Conservation (phyloP, 2,888 invertebrate species). For the Lingula anatina region DNA sequence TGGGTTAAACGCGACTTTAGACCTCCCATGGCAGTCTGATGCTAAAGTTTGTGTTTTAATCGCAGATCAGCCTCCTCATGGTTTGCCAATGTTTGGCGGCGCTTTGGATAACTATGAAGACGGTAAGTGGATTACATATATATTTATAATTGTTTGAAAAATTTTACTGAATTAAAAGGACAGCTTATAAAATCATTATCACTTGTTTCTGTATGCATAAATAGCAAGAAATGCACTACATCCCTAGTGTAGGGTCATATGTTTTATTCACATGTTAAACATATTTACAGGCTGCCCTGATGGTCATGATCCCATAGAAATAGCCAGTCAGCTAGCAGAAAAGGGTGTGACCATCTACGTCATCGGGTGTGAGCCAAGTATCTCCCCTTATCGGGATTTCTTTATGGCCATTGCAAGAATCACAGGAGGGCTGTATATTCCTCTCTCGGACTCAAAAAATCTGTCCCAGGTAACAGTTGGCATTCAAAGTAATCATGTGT, state of each 20-base stretch:
- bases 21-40: neutral
- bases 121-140: no score
- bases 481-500: no score
- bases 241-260: no score
- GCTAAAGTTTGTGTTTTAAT: neutral
- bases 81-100: neutral
- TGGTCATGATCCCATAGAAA: constrained; percentile 36
- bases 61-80: neutral
- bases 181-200: no score
- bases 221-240: no score
- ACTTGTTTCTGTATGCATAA: no score
- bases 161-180: no score
- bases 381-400: constrained; percentile 34
- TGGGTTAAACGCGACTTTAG: neutral
- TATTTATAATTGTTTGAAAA: no score
- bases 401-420: constrained; percentile 35
- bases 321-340: constrained; percentile 28
- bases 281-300: constrained; percentile 38
- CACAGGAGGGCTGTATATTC: constrained; percentile 45
- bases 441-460: constrained; percentile 28
- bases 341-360: constrained; percentile 39
- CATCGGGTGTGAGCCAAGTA: constrained; percentile 38
- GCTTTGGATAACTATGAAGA: neutral
- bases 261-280: no score
- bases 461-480: constrained; percentile 14